Conservation (phyloP, 2,888 invertebrate species). For the Eremobia ochroleuca region DNA sequence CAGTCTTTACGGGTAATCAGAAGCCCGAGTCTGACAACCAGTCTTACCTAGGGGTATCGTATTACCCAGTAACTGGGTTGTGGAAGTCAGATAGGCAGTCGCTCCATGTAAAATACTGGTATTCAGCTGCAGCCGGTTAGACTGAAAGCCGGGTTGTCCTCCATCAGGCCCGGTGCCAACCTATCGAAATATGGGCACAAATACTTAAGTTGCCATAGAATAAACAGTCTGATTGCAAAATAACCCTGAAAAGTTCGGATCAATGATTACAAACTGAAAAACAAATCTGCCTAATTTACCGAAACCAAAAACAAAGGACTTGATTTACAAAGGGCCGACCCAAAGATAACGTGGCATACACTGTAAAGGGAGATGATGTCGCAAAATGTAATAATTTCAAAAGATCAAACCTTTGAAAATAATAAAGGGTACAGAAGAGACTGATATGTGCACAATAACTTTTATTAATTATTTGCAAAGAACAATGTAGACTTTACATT, state of each 20-base stretch:
- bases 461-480: constrained; percentile 9
- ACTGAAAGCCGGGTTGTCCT: too few species aligned
- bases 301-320: constrained; percentile 39
- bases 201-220: neutral
- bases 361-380: constrained; percentile 12
- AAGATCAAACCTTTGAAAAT: constrained; percentile 10
- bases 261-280: constrained; percentile 7
- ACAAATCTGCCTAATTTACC: constrained; percentile 18
- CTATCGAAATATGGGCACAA: neutral
- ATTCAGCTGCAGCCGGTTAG: too few species aligned
- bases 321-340: constrained; percentile 32
- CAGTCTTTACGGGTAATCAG: too few species aligned
- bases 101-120: too few species aligned
- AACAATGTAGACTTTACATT: constrained; percentile 1
- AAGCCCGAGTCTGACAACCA: too few species aligned
- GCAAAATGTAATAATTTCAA: constrained; percentile 13
- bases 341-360: constrained; percentile 16
- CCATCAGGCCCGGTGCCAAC: neutral
- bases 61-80: too few species aligned
- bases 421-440: neutral
- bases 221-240: constrained; percentile 17
- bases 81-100: too few species aligned
- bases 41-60: too few species aligned
- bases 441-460: neutral
- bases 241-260: neutral